Evolutionary conservation across 2,797 vertebrate genomes (phyloP), one percentile per base, ranked within the genome.

Genomic region (Coracias cyanogaster): DNA sequence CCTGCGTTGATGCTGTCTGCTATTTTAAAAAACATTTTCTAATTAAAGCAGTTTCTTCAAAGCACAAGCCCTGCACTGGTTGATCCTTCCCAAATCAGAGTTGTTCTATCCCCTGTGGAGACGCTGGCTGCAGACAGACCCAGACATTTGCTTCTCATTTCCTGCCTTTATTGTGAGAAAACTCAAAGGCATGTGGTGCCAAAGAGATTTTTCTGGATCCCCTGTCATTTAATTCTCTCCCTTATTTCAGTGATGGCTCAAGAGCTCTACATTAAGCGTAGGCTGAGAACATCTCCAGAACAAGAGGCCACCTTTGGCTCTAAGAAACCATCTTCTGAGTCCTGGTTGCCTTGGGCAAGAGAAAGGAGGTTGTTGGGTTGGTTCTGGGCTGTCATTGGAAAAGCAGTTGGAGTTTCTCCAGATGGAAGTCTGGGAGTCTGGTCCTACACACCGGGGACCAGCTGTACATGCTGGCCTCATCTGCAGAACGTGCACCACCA

Each of bases 101-200:
- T 15, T 45, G 41, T 62, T 87, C 43, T 0, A 0, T 52, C 46
- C 13, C 13, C 24, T 14, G 31, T 15, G 37, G 73, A 88, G 65
- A n/a, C 1, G 3, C 18, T 78, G 94, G 33, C 66, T 90, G 54
- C 90, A 76, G 89, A 61, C 33, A 78, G 41, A 14, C 49, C 67
- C 88, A 57, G 41, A 52, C 73, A 89, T 82, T 80, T 94, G 92
- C 11, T 95, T 31, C 54, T 78, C 77, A 80, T 95, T 92, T 95
- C 77, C 86, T 74, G 49, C 29, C 39, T 41, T 55, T 48, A 82
- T 66, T 77, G 48, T 90, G 80, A 74, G 83, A 95, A 81, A 66
- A 45, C 28, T 54, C 3, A 2, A 62, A 51, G 37, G 33, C 2
- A 2, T 19, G 65, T 3, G 2, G 33, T 45, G 33, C 45, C 51